Conservation (phyloP, 2,797 vertebrate species). For the Pogoniulus pusillus region DNA sequence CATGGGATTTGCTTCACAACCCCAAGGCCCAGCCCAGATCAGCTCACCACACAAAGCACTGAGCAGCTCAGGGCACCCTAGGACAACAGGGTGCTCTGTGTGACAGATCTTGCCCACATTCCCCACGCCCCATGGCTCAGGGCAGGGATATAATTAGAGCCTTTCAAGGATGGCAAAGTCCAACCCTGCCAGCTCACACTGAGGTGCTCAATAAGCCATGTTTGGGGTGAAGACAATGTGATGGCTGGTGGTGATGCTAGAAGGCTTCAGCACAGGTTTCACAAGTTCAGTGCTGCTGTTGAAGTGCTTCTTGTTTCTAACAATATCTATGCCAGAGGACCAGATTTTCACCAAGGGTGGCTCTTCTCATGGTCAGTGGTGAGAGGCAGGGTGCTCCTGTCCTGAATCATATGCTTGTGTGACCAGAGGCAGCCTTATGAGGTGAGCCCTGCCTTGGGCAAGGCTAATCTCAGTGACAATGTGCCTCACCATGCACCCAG, state of each 20-base stretch:
- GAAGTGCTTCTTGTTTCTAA: neutral
- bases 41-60: rapidly evolving
- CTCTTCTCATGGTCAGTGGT: rapidly evolving
- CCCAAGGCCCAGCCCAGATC: neutral
- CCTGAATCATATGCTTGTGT: rapidly evolving
- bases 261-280: neutral
- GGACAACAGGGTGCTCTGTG: neutral
- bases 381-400: neutral
- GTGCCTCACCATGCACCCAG: neutral
- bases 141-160: constrained; percentile 18
- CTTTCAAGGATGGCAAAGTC: constrained; percentile 15
- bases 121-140: neutral
- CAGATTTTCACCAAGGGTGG: neutral
- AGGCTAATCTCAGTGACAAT: neutral
- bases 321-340: neutral
- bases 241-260: neutral
- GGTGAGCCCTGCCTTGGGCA: neutral
- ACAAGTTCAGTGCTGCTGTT: neutral
- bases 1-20: neutral
- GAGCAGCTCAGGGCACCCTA: neutral
- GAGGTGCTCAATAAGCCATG: neutral
- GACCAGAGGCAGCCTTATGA: rapidly evolving
- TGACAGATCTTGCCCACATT: neutral
- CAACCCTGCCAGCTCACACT: neutral
- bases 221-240: rapidly evolving